Evolutionary conservation across 2,888 invertebrate genomes (phyloP), one percentile per base, ranked within the genome.

Genomic region (Zaprionus lineosus): DNA sequence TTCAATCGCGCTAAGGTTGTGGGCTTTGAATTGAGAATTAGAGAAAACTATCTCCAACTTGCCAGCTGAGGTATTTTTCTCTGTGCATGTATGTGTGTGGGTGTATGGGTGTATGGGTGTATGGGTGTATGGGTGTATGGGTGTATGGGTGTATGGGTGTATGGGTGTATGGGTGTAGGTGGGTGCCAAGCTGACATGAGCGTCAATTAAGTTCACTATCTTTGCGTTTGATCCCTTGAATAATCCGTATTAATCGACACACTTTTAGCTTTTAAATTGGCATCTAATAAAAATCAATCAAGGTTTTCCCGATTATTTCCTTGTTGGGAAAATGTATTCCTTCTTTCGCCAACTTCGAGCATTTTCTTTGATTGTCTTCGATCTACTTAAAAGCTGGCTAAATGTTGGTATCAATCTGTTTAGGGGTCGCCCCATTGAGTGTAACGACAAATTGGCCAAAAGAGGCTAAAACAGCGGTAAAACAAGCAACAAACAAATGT

Each of bases 41-140:
- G 76, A 72, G 65, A 77, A 65, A 77, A 79, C 59, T 61, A 61
- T 66, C 69, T 69, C 39, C 65, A 78, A 52, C 50, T 53, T 29
- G 9, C 34, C 37, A 36, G 21, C 21, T 47, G 40, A 8, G 28
- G 9, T 16, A n/a, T n/a, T n/a, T 14, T 21, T n/a, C 34, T 14
- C 11, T 28, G 19, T 19, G 24, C 8, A 12, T 16, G 2, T 39
- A n/a, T 6, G 11, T 21, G 9, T 53, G 11, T 14, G 18, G 11
- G 12, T 41, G 62, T 56, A 73, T 75, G 59, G 73, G 66, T 15
- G 18, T 21, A 8, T 41, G 62, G 53, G 76, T 75, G 60, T 76
- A 67, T 48, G 79, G 29, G 37, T 60, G 65, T 29, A 29, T 28
- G 19, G 14, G 24, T 4, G 9, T 16, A 1, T 39, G 11, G 3